Evolutionary conservation across 2,113 vertebrate genomes (phyloP).

Genomic region (Heteronetta atricapilla): DNA sequence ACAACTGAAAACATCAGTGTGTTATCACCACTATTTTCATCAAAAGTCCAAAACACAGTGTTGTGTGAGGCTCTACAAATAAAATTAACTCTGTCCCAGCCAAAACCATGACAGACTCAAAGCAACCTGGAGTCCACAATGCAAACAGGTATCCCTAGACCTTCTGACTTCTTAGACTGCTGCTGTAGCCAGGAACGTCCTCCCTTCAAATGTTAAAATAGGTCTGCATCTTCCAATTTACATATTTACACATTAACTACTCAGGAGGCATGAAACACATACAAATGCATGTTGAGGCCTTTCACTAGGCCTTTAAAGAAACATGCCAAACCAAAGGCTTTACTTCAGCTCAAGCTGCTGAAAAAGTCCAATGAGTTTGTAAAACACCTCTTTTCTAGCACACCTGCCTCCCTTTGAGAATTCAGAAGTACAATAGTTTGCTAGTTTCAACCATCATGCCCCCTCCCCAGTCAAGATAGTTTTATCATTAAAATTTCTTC

Average conservation of each 20-base stretch:
- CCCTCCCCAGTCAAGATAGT: not conserved
- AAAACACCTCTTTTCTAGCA: not conserved
- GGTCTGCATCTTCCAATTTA: not conserved
- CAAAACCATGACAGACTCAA: not conserved
- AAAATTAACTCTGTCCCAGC: no score
- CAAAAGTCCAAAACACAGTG: no score
- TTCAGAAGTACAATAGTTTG: not conserved
- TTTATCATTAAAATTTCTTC: constrained; percentile 45
- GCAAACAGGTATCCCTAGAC: not conserved
- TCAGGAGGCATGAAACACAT: not conserved
- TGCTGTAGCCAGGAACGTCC: not conserved
- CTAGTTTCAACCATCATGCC: not conserved
- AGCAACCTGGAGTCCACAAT: not conserved
- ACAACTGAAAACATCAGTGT: no score
- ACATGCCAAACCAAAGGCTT: not conserved
- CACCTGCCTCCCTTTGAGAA: not conserved
- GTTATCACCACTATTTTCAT: no score
- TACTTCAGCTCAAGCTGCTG: not conserved
- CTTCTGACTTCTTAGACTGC: not conserved
- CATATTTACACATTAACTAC: no score
- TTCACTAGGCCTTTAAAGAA: not conserved
- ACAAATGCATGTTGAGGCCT: not conserved
- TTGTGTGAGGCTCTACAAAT: no score
- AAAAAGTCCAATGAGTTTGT: not conserved
- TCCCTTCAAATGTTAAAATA: not conserved